Conservation (phyloP, 2,113 vertebrate genomes). For the Alosa alosa region DNA sequence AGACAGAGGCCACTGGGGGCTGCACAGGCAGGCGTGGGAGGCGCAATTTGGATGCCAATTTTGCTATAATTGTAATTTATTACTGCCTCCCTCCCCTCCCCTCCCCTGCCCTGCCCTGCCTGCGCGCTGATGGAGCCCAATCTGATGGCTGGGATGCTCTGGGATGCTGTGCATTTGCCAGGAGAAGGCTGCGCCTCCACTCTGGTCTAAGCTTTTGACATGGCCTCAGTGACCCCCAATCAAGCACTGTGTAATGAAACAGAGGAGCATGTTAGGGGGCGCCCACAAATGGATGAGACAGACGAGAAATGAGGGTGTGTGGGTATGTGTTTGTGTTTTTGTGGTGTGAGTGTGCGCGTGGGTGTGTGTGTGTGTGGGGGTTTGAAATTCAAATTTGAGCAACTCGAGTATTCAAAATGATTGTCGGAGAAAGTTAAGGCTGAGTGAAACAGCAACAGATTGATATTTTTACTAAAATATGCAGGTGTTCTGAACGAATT, state of each 20-base stretch:
- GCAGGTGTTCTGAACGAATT: too few species aligned
- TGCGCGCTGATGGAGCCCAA: background rate
- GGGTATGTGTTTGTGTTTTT: background rate
- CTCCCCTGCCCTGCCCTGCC: too few species aligned
- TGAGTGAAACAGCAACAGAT: background rate
- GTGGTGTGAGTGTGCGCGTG: background rate
- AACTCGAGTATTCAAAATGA: background rate
- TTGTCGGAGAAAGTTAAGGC: background rate
- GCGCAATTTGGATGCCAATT: constrained; percentile 29
- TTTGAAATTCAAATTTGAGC: background rate
- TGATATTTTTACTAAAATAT: too few species aligned
- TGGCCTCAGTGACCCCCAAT: background rate
- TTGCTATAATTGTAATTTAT: constrained; percentile 33
- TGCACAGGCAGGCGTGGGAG: constrained; percentile 32
- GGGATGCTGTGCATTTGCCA: too few species aligned
- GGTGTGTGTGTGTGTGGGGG: background rate
- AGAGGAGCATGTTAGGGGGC: background rate
- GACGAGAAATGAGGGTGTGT: background rate
- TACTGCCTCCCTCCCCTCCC: background rate
- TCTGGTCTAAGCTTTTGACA: background rate
- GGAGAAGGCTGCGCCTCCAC: background rate
- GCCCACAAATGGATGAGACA: too few species aligned
- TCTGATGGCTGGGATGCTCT: background rate
- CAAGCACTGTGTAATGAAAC: background rate
- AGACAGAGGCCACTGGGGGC: constrained; percentile 33